Evolutionary conservation across 2,113 vertebrate species (phyloP).

Genomic region (Salvelinus fontinalis): DNA sequence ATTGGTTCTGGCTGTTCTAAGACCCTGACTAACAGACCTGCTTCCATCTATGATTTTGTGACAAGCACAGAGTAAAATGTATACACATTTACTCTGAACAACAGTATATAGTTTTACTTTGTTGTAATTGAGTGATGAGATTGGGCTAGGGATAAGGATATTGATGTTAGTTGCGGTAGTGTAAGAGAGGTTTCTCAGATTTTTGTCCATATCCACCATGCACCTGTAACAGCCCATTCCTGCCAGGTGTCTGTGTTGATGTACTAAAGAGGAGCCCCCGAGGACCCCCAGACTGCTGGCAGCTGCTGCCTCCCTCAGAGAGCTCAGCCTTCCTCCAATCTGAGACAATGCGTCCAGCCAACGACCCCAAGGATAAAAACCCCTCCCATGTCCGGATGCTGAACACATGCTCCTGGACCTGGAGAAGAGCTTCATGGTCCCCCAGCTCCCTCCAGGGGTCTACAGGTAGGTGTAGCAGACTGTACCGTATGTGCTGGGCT

Average conservation of each 20-base stretch:
- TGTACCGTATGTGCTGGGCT: no score
- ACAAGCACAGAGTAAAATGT: not conserved
- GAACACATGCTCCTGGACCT: conserved; percentile 86
- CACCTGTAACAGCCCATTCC: no score
- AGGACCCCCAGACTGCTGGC: conserved; percentile 66
- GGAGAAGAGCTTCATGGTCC: conserved; percentile 86
- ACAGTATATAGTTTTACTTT: not conserved
- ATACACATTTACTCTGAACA: not conserved
- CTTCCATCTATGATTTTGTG: not conserved
- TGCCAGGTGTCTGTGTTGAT: no score
- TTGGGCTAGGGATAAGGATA: not conserved
- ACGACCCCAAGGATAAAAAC: conserved; percentile 85
- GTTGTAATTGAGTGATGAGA: not conserved
- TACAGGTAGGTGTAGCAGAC: conserved; percentile 77
- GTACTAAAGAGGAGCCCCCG: conserved; percentile 65
- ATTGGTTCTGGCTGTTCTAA: conserved; percentile 16
- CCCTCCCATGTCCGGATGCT: conserved; percentile 88
- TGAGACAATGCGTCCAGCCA: conserved; percentile 91
- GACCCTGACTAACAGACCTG: not conserved
- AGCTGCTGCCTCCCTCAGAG: conserved; percentile 75
- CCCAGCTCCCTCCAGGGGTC: conserved; percentile 78
- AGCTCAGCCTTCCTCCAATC: conserved; percentile 86
- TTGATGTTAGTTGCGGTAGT: no score
- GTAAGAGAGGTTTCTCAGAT: not conserved
- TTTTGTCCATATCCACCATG: not conserved